A percentile compares a stretch with the other conserved stretches of the same genome.
These are phyloP conservation scores for Bucco capensis DNA, from an alignment of 2,113 vertebrate species.

Conservation along the genomic window DNA sequence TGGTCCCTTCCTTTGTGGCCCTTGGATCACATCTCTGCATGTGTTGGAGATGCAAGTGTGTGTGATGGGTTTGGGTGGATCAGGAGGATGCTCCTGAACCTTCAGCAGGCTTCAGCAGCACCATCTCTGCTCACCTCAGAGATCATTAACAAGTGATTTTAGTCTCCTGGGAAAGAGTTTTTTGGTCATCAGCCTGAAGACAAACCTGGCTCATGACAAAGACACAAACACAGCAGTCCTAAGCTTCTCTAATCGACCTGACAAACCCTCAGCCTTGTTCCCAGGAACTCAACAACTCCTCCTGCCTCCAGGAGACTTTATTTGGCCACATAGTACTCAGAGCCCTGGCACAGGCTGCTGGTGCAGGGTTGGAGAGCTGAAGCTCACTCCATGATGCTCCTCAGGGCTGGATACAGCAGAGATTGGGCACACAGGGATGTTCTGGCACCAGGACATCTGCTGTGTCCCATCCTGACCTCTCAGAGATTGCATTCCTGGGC, in stretches of 20 bases:
- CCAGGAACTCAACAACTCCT: not conserved
- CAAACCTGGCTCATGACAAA: not conserved
- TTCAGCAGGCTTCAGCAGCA: not conserved
- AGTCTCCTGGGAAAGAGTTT: not conserved
- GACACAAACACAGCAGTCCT: not conserved
- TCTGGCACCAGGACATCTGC: not conserved
- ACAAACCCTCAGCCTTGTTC: not conserved
- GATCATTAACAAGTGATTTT: fast-evolving
- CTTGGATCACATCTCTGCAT: fast-evolving
- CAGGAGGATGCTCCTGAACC: not conserved
- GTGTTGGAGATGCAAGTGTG: too few species aligned
- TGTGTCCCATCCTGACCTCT: not conserved
- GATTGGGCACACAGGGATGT: fast-evolving
- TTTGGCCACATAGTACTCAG: not conserved
- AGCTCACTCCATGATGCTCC: too few species aligned
- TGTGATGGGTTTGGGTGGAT: not conserved
- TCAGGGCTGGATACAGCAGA: fast-evolving
- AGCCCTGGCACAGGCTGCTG: not conserved
- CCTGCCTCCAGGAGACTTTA: not conserved
- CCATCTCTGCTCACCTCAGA: not conserved
- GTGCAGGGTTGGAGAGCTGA: not conserved
- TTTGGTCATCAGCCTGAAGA: not conserved
- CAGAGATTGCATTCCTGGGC: not conserved
- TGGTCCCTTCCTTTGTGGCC: not conserved
- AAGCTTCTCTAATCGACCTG: not conserved